Conservation (phyloP, 2,797 vertebrate genomes). For the Avahi laniger region DNA sequence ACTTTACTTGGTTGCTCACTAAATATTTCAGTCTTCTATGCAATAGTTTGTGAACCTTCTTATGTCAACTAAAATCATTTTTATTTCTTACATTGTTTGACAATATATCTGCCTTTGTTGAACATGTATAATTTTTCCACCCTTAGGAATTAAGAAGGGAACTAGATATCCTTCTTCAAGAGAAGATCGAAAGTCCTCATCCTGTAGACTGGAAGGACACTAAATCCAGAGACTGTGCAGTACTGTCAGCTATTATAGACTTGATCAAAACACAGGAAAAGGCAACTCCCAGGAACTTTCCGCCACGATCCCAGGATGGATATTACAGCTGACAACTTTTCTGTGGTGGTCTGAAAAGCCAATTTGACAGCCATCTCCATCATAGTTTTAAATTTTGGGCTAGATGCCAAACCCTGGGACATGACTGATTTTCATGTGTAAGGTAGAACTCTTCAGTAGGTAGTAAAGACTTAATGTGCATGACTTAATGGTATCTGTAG, state of each 20-base stretch:
- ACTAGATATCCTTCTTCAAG: constrained; percentile 93
- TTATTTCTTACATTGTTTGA: not conserved
- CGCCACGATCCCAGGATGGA: constrained; percentile 78
- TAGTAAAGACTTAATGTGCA: constrained; percentile 73
- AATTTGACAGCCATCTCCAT: not conserved
- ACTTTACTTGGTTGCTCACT: not conserved
- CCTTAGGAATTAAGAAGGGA: constrained; percentile 92
- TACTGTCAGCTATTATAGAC: constrained; percentile 97
- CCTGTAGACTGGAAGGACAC: constrained; percentile 94
- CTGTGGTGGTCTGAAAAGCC: not conserved
- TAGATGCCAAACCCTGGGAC: constrained; percentile 49
- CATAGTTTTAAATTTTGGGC: constrained; percentile 44
- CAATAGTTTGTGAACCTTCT: constrained; percentile 2
- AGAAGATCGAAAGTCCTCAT: constrained; percentile 94
- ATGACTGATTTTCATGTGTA: constrained; percentile 19
- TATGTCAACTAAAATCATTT: not conserved
- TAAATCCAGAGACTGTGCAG: constrained; percentile 93
- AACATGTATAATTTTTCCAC: constrained; percentile 35
- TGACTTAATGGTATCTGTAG: constrained; percentile 73
- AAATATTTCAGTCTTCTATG: not conserved
- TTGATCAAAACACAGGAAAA: constrained; percentile 97
- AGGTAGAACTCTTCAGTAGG: constrained; percentile 41
- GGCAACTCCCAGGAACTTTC: constrained; percentile 81
- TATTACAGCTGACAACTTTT: constrained; percentile 80
- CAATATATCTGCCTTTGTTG: not conserved